phyloP scores from a whole-genome alignment of 2,888 invertebrate species.

The Schrankia costaestrigalis region DNA sequence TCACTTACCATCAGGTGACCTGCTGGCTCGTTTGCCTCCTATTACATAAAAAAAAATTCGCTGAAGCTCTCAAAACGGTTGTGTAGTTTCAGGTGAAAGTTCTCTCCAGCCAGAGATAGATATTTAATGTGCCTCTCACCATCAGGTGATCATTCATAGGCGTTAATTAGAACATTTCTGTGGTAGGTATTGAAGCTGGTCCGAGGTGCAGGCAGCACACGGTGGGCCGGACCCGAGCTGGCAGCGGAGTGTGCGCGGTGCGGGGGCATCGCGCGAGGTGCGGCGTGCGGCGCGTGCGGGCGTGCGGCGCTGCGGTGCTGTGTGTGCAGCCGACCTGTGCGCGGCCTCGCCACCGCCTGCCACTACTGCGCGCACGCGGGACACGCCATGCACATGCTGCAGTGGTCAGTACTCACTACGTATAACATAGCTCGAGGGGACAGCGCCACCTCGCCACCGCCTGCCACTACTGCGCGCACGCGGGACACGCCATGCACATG shows the following conservation, averaged over 20 bases:
- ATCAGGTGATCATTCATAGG: no score
- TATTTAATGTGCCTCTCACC: no score
- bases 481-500: constrained; percentile 92
- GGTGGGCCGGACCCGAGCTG: constrained; percentile 83
- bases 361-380: constrained; percentile 96
- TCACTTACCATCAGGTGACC: no score
- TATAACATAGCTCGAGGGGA: no score
- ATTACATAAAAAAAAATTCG: no score
- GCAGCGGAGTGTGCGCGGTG: constrained; percentile 87
- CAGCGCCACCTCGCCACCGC: constrained; percentile 88
- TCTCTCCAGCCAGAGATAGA: no score
- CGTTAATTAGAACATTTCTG: no score
- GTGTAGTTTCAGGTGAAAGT: no score
- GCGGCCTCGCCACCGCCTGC: constrained; percentile 92
- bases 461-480: constrained; percentile 94
- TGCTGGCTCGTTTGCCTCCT: no score
- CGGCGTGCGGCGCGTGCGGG: constrained; percentile 87
- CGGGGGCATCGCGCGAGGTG: constrained; percentile 82
- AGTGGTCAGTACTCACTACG: constrained; percentile 85
- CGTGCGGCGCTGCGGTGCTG: constrained; percentile 89
- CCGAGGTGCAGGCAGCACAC: constrained; percentile 39
- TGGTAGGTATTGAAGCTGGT: constrained; percentile 84
- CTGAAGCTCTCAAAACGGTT: no score
- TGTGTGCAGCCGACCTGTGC: constrained; percentile 91
- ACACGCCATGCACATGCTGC: constrained; percentile 90